A percentile compares a stretch with the other conserved stretches of the same genome.
Conservation (phyloP, 1,140 invertebrate species). For the Drosophila eugracilis region DNA sequence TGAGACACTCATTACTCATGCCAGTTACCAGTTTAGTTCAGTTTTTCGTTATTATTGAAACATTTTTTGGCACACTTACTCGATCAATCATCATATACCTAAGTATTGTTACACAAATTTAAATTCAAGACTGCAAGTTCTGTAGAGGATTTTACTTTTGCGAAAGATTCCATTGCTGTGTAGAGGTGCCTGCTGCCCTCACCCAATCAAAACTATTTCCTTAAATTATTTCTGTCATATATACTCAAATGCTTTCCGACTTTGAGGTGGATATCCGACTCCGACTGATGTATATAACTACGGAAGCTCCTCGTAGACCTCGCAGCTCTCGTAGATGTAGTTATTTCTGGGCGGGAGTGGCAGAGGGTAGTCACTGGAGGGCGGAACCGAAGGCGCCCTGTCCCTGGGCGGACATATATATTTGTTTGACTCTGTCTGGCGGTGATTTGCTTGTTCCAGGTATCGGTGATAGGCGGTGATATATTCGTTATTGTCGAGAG, state of each 20-base stretch:
- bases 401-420: constrained; percentile 59
- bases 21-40: not conserved
- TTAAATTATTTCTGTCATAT: no score
- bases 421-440: constrained; percentile 48
- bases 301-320: constrained; percentile 44
- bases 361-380: not conserved
- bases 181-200: no score
- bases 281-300: not conserved
- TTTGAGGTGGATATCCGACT: no score
- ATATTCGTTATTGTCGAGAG: constrained; percentile 43
- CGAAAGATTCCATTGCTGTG: no score
- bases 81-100: no score
- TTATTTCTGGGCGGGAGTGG: constrained; percentile 14
- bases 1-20: not conserved
- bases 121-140: no score
- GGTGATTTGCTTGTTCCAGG: constrained; percentile 38
- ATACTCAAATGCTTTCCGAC: no score
- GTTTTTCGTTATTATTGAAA: not conserved
- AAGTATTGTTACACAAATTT: no score
- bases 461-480: constrained; percentile 52
- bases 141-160: no score
- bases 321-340: constrained; percentile 43
- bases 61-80: not conserved
- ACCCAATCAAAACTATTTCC: no score
- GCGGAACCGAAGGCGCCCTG: constrained; percentile 55